phyloP scores from a whole-genome alignment of 2,888 invertebrate species.

The Sceliomorpha sp. region DNA sequence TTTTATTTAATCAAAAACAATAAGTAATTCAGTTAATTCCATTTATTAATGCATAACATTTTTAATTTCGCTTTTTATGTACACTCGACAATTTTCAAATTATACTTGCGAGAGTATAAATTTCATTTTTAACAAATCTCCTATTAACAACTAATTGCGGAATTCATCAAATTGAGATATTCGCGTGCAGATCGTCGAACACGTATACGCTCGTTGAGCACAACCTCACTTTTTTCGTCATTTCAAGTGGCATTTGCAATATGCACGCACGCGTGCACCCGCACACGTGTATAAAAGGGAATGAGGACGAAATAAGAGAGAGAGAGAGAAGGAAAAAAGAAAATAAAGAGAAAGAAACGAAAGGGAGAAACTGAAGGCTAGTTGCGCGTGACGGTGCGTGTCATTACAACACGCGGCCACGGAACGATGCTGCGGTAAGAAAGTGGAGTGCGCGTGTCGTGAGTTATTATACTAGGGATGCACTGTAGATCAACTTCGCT shows the following conservation, averaged over 20 bases:
- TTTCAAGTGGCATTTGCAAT: constrained; percentile 35
- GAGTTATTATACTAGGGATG: constrained; percentile 33
- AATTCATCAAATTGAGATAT: constrained; percentile 11
- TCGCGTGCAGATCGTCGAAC: constrained; percentile 17
- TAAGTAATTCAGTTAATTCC: too few relatives aligned
- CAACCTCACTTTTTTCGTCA: constrained; percentile 7
- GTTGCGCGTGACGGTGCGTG: constrained; percentile 62
- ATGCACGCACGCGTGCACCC: constrained; percentile 48
- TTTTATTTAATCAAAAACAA: too few relatives aligned
- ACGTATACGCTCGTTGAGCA: constrained; percentile 15
- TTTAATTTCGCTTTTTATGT: too few relatives aligned
- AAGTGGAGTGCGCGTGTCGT: constrained; percentile 23
- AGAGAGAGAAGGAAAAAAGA: constrained; percentile 19
- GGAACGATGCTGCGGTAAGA: constrained; percentile 39
- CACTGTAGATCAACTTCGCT: constrained; percentile 26
- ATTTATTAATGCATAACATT: too few relatives aligned
- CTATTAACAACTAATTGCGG: background rate
- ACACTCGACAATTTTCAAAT: too few relatives aligned
- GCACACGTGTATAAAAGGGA: constrained; percentile 38
- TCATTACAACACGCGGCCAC: constrained; percentile 62
- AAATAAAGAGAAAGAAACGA: constrained; percentile 19
- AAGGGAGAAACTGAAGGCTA: constrained; percentile 42
- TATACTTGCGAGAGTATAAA: too few relatives aligned
- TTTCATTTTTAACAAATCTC: too few relatives aligned
- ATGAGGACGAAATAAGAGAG: constrained; percentile 36